A percentile compares a stretch with the other conserved stretches of the same genome.
phyloP scores from a whole-genome alignment of 2,888 invertebrate species.

The Glaucopsyche alexis region DNA sequence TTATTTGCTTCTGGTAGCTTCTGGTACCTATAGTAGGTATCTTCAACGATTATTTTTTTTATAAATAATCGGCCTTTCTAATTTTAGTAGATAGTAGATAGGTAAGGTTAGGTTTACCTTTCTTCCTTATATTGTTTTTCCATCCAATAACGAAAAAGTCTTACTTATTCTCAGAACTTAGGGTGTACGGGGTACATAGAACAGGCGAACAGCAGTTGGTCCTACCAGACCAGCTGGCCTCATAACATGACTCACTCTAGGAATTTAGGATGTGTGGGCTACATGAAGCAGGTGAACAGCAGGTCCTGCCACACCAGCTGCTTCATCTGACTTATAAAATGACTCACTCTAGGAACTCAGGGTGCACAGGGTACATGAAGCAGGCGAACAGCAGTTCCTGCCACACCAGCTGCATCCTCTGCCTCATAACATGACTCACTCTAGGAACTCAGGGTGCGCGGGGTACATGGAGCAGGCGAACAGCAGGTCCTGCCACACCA shows the following conservation, averaged over 20 bases:
- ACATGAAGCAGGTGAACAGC: conserved; percentile 98
- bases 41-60: not conserved
- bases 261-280: conserved; percentile 88
- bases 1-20: not conserved
- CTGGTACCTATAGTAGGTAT: too few relatives aligned
- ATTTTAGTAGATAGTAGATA: too few relatives aligned
- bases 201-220: conserved; percentile 98
- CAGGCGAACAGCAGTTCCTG: conserved; percentile 99
- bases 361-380: conserved; percentile 92
- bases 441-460: conserved; percentile 83
- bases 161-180: conserved; percentile 83
- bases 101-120: too few relatives aligned
- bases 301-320: conserved; percentile 98
- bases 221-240: conserved; percentile 86
- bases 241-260: conserved; percentile 71
- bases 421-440: conserved; percentile 54
- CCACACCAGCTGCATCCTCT: conserved; percentile 77
- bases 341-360: conserved; percentile 70
- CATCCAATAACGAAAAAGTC: too few relatives aligned
- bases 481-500: conserved; percentile 99
- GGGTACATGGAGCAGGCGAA: conserved; percentile 99
- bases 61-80: too few relatives aligned
- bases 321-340: too few relatives aligned
- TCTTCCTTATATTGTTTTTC: too few relatives aligned
- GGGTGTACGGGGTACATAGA: conserved; percentile 92